phyloP scores from a whole-genome alignment of 92 coral and sea anemone species.

The Pocillopora grandis region DNA sequence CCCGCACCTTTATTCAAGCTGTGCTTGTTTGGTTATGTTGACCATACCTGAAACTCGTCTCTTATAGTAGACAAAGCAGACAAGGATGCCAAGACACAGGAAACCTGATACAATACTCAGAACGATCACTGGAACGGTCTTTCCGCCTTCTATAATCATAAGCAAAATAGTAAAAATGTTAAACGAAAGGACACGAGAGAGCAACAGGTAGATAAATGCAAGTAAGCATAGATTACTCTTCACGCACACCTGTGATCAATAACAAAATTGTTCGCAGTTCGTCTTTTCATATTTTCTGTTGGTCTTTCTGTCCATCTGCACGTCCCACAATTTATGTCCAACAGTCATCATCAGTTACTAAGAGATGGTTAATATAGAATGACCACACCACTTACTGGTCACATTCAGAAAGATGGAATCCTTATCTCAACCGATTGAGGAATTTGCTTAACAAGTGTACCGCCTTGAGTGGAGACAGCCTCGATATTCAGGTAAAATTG shows the following conservation, averaged over 20 bases:
- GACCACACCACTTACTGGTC: not conserved
- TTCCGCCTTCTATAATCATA: not conserved
- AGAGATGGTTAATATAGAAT: not conserved
- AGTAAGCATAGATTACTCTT: too few relatives aligned
- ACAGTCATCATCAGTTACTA: not conserved
- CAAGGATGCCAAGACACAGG: not conserved
- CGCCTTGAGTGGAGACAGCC: not conserved
- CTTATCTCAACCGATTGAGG: not conserved
- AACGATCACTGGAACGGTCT: not conserved
- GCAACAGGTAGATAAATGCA: too few relatives aligned
- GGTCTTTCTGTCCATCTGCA: too few relatives aligned
- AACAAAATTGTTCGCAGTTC: too few relatives aligned
- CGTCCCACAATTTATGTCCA: too few relatives aligned
- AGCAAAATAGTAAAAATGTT: not conserved
- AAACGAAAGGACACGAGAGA: too few relatives aligned
- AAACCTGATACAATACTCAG: not conserved
- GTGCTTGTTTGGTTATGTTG: too few relatives aligned
- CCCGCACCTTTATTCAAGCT: too few relatives aligned
- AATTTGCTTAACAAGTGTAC: not conserved
- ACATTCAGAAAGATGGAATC: not conserved
- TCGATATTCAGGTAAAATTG: not conserved
- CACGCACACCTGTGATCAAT: too few relatives aligned
- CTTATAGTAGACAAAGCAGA: not conserved
- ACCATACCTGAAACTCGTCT: slow-evolving; percentile 23
- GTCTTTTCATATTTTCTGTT: too few relatives aligned